Conservation (phyloP, 2,888 invertebrate species). For the Dyspetes luteomarginatus region DNA sequence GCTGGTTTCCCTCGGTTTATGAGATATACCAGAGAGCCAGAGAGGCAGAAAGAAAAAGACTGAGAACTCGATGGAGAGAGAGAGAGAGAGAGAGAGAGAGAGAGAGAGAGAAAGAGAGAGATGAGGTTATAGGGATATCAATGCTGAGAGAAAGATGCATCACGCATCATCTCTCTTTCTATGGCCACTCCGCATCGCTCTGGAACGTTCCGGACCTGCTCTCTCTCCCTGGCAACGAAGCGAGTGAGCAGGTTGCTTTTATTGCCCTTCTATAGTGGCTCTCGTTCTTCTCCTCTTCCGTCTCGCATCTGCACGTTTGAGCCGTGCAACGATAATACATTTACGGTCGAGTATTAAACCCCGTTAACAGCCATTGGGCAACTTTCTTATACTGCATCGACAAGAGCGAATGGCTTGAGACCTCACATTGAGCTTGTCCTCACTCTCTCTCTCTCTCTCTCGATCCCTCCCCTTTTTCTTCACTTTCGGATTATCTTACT, state of each 20-base stretch:
- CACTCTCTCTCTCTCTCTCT: background rate
- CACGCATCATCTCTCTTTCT: background rate
- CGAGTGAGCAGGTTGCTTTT: slow-evolving; percentile 45
- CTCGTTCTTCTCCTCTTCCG: background rate
- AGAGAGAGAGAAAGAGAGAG: background rate
- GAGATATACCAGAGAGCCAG: slow-evolving; percentile 9
- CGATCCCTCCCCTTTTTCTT: background rate
- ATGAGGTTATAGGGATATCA: slow-evolving; percentile 13
- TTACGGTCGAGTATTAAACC: slow-evolving; percentile 53
- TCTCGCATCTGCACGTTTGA: background rate
- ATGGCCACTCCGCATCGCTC: slow-evolving; percentile 4
- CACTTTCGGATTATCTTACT: background rate
- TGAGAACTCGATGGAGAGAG: slow-evolving; percentile 1
- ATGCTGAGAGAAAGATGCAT: slow-evolving; percentile 6
- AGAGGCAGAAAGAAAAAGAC: background rate
- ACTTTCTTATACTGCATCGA: slow-evolving; percentile 45
- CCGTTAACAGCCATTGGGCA: slow-evolving; percentile 30
- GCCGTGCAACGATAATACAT: slow-evolving; percentile 45
- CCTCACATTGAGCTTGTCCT: slow-evolving; percentile 3
- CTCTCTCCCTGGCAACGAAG: too few species aligned
- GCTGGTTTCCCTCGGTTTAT: slow-evolving; percentile 40
- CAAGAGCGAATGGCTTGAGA: slow-evolving; percentile 27
- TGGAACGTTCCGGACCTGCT: background rate
- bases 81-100: slow-evolving; percentile 5
- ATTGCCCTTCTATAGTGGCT: slow-evolving; percentile 47